Evolutionary conservation across 2,888 invertebrate species (phyloP), one percentile per base, ranked within the genome.

Genomic region (Clistopyga incitator): DNA sequence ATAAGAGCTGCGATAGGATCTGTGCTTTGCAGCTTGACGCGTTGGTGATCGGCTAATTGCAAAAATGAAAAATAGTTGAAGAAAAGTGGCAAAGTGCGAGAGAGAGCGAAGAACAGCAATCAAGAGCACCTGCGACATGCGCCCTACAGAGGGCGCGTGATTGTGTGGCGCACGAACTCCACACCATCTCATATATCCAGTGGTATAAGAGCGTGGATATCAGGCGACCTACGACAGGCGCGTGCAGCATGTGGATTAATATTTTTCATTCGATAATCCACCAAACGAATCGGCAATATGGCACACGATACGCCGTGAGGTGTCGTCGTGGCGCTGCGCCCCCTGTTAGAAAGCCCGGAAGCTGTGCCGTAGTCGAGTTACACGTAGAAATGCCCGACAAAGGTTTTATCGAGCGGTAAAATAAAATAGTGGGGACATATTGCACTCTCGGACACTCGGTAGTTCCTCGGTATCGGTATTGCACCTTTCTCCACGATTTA

Each of bases 381-480:
- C 52, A 78, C 82, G 56, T 71, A 61, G 52, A 83, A 84, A 79
- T 78, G 56, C 42, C 65, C 54, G 54, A 52, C 50, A 13, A 79
- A 68, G 84, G 84, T 88, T 91, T 88, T 88, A 90, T 90, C 89
- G 89, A 90, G 88, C 82, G 77, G 80, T 86, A 87, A 88, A 85
- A 89, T 90, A 89, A 91, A 90, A 84, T 86, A 86, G 80, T 59
- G 77, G 88, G 80, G 85, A 80, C 85, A 87, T 88, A 90, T 89
- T 90, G 89, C 87, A 81, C 84, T 86, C 80, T 81, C 84, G 84
- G 84, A 85, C 85, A 86, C 59, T 83, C 82, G 74, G 67, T 74
- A 68, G 67, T 61, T 65, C 25, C 29, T 47, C 71, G 71, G 47
- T 65, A 64, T 61, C 76, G 70, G 29, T 74, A 61, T 61, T 42